A percentile compares a stretch with the other conserved stretches of the same genome.
Evolutionary conservation across 1,140 invertebrate genomes (phyloP).

Genomic region (Danaus plexippus): DNA sequence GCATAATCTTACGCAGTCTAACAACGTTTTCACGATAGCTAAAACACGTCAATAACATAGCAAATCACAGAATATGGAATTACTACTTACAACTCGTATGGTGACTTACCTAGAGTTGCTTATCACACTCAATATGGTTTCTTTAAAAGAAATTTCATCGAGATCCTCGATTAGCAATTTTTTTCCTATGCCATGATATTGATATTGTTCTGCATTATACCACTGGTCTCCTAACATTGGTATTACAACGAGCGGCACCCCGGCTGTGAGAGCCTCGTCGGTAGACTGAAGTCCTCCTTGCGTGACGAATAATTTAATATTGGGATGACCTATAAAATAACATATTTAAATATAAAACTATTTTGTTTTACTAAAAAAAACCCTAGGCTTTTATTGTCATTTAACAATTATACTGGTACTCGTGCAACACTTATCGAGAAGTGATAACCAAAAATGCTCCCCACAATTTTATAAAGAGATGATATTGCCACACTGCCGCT

Average conservation of each 20-base stretch:
- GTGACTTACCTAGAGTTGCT: slow-evolving; percentile 20
- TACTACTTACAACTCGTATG: background rate
- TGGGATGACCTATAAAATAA: slow-evolving; percentile 31
- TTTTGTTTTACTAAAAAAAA: too few relatives aligned
- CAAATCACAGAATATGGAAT: too few relatives aligned
- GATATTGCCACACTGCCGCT: too few relatives aligned
- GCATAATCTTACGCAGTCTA: slow-evolving; percentile 41
- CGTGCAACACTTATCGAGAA: too few relatives aligned
- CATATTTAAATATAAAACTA: too few relatives aligned
- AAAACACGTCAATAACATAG: slow-evolving; percentile 7
- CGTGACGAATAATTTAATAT: slow-evolving; percentile 36
- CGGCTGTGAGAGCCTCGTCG: slow-evolving; percentile 71
- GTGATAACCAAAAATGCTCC: too few relatives aligned
- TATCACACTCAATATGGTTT: slow-evolving; percentile 25
- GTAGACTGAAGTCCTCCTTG: slow-evolving; percentile 71
- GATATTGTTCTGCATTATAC: slow-evolving; percentile 38
- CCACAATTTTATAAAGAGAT: too few relatives aligned
- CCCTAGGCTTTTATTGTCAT: too few relatives aligned
- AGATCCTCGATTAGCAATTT: slow-evolving; percentile 27
- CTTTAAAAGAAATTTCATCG: slow-evolving; percentile 27
- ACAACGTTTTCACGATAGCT: slow-evolving; percentile 43
- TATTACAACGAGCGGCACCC: slow-evolving; percentile 70
- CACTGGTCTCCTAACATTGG: slow-evolving; percentile 48
- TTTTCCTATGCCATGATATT: slow-evolving; percentile 30
- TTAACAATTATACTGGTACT: too few relatives aligned